Base-by-base conservation (phyloP, 92 coral and sea anemone species). In the Chrysogorgia sp. region DNA sequence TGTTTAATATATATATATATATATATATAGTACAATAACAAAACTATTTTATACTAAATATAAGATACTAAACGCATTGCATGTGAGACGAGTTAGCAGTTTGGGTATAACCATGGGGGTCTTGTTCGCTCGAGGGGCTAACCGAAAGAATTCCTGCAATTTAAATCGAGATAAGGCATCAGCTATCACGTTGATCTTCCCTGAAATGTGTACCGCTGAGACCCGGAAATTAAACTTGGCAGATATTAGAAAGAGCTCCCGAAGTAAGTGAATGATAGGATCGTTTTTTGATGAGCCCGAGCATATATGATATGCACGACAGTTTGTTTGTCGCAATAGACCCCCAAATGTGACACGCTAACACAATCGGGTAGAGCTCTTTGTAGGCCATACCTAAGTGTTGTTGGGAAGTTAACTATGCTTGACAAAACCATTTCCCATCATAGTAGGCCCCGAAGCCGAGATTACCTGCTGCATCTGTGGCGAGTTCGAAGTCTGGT, bases 381-480 rank as follows among this genome's bases (percentile, higher is more conserved):
- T 68, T 48, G n/a, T n/a, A n/a, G n/a, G n/a, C n/a, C n/a, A n/a
- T n/a, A n/a, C n/a, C n/a, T n/a, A n/a, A n/a, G n/a, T 55, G 77
- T 6, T 7, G 19, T 58, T 21, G 25, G 58, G 34, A 58, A 24
- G 74, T 66, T 33, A 29, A 55, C 59, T 66, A 83, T 24, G 88
- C 67, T 9, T 40, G 77, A 43, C 74, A 87, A 29, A 83, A 69
- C 90, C 90, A 79, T 31, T 35, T 22, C 10, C 64, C 34, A 24
- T 55, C 48, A 41, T 77, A 83, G 35, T 67, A 80, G 13, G 65
- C 87, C 15, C 86, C 83, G 24, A 81, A 86, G 17, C 82, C 80
- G 5, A 43, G n/a, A 14, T 71, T 60, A 17, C 71, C 57, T 24
- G 74, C 74, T 23, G 84, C 86, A 34, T 86, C 90, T 1, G 90